Conservation (phyloP, 2,113 vertebrate species). For the Eurystomus gularis region DNA sequence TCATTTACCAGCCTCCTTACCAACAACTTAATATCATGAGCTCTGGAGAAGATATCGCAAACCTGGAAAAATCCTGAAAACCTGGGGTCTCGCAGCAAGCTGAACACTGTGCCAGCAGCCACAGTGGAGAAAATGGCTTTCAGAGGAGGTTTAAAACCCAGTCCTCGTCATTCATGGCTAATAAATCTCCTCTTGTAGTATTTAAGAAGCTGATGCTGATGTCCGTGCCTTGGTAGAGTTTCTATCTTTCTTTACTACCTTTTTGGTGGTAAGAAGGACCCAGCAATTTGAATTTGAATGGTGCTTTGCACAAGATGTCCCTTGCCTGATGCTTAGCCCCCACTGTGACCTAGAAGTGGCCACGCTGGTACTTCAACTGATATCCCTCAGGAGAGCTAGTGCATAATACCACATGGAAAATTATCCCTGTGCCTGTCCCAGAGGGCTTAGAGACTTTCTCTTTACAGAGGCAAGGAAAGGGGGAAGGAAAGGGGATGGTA, state of each 20-base stretch:
- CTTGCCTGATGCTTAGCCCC: background rate
- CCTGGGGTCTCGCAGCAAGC: background rate
- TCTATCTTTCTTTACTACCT: background rate
- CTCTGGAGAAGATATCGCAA: background rate
- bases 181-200: background rate
- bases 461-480: background rate
- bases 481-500: background rate
- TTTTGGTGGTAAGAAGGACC: background rate
- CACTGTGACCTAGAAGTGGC: background rate
- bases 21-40: slow-evolving; percentile 16
- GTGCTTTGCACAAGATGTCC: background rate
- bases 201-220: background rate
- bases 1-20: background rate
- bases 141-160: background rate
- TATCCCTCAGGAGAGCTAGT: background rate
- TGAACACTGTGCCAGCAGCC: background rate
- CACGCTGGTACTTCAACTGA: background rate
- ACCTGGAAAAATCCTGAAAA: background rate
- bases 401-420: background rate
- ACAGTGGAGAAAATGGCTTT: background rate
- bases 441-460: background rate
- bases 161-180: background rate
- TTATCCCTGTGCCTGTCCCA: background rate
- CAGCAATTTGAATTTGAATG: background rate
- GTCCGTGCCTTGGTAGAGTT: background rate